Base-by-base conservation (phyloP, 2,888 invertebrate genomes). In the Anagyrus pseudococci region DNA sequence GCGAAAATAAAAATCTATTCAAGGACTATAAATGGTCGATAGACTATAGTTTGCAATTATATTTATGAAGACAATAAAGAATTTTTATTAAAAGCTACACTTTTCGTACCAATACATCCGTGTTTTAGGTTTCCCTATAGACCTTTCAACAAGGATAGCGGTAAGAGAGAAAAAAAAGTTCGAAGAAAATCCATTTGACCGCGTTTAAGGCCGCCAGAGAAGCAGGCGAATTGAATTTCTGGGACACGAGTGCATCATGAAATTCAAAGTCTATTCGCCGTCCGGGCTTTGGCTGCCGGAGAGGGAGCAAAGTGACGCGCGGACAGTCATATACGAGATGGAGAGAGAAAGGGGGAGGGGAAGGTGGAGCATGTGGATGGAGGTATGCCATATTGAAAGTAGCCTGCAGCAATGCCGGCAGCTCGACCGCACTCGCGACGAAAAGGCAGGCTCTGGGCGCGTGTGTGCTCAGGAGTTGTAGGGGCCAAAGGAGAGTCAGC, bases 211-310 rank as follows among this genome's bases (percentile, higher is more conserved):
- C 52, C 40, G 41, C 47, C 47, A 56, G 62, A 58, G 50, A n/a
- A n/a, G n/a, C n/a, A n/a, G 58, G 46, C 48, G 68, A 72, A 75
- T 73, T 73, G 68, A 74, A 75, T 75, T 75, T 73, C 71, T 71
- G 68, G 67, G 71, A 71, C 71, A 72, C 29, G 54, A 25, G n/a
- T 33, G 56, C 74, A 74, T 75, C 60, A 72, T 75, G 73, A 74
- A 75, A 74, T 71, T 71, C 72, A 64, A 69, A 68, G 68, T 67
- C 68, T 64, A 62, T 65, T 62, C 63, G 65, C 58, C 62, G 25
- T 50, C 53, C 10, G 40, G 20, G 26, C 48, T n/a, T 37, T 22
- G 52, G 20, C 33, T 10, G 10, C 29, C 40, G 43, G 7, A 17
- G 43, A 19, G 7, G 19, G 7, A n/a, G 43, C 43, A 53, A 55